phyloP scores from a whole-genome alignment of 92 coral and sea anemone genomes.

The Porites divaricata region DNA sequence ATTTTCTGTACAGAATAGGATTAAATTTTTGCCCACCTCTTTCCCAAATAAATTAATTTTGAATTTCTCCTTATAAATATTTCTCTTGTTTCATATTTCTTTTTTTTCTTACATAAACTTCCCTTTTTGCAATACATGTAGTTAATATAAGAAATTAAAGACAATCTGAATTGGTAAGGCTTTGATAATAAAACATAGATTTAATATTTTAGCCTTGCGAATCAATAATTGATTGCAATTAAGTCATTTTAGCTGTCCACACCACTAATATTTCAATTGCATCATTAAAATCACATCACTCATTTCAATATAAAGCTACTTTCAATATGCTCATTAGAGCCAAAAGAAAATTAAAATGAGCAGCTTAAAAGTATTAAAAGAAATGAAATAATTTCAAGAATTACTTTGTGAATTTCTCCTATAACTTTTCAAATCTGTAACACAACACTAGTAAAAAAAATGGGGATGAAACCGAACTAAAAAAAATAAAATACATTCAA shows the following conservation, averaged over 20 bases:
- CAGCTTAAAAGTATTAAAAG: not conserved
- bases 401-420: not conserved
- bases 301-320: too few relatives aligned
- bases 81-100: not conserved
- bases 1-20: slow-evolving; percentile 8
- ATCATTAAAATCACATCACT: not conserved
- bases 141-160: not conserved
- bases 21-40: not conserved
- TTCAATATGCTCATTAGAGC: not conserved
- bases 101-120: not conserved
- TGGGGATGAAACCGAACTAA: not conserved
- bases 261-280: not conserved
- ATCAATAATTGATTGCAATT: not conserved
- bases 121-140: not conserved
- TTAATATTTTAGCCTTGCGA: not conserved
- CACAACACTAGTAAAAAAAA: slow-evolving; percentile 1
- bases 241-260: not conserved
- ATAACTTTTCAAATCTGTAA: not conserved
- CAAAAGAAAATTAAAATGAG: not conserved
- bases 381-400: not conserved
- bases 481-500: not conserved
- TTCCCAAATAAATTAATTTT: slow-evolving; percentile 52
- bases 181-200: slow-evolving; percentile 3
- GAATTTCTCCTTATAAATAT: slow-evolving; percentile 19
- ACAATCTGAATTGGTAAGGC: not conserved